These are phyloP conservation scores for Drosophila mercatorum DNA, from an alignment of 2,888 invertebrate genomes.

Conservation along the genomic window DNA sequence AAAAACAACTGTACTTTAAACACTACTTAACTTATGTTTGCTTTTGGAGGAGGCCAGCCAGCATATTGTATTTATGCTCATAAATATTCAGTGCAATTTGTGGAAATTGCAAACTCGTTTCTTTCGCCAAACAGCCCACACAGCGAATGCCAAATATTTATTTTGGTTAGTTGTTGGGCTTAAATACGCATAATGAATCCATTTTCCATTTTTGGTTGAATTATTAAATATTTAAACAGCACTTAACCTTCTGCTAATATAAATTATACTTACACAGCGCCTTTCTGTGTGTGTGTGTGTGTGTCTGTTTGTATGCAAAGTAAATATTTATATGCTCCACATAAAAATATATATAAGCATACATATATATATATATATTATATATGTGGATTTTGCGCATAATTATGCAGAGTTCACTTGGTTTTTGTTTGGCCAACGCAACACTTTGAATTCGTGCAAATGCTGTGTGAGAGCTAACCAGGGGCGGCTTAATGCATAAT, in stretches of 20 bases:
- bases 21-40: not conserved
- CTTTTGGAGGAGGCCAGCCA: not conserved
- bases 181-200: constrained; percentile 45
- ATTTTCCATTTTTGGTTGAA: constrained; percentile 49
- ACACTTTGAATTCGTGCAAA: constrained; percentile 54
- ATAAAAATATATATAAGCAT: constrained; percentile 12
- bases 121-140: not conserved
- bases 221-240: constrained; percentile 59
- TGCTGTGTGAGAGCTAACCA: constrained; percentile 31
- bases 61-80: constrained; percentile 9
- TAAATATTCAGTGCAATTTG: constrained; percentile 21
- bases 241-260: constrained; percentile 56
- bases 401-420: constrained; percentile 68
- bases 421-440: constrained; percentile 62
- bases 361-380: not conserved
- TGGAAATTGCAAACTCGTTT: constrained; percentile 18
- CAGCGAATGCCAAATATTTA: constrained; percentile 26
- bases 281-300: not conserved
- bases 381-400: constrained; percentile 59
- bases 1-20: not conserved
- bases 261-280: constrained; percentile 37
- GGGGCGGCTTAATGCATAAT: constrained; percentile 9
- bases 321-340: constrained; percentile 47
- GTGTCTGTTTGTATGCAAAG: constrained; percentile 29
- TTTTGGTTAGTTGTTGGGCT: constrained; percentile 34